Base-by-base conservation (phyloP, 2,113 vertebrate genomes). In the Plestiodon gilberti region DNA sequence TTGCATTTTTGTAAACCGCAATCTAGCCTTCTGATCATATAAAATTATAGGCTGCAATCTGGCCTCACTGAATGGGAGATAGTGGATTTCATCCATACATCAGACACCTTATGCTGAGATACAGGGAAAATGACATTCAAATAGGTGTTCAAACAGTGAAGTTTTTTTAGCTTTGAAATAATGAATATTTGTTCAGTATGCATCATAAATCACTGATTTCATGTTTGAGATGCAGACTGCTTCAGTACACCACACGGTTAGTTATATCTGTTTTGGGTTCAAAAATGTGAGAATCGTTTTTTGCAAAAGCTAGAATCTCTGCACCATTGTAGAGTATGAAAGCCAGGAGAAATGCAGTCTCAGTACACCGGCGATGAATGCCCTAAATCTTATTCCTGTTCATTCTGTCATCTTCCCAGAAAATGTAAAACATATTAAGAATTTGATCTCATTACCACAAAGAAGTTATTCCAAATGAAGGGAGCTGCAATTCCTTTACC, bases 251-350 rank as follows among this genome's bases (percentile, higher is more conserved):
- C 40, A 67, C 90, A 83, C 67, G 1, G 11, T 38, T 82, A 87
- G 87, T 85, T 35, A 48, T 57, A 30, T 48, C 1, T 5, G 77
- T 30, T 35, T 62, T 76, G 62, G 83, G 83, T 38, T 88, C 92
- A 88, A 17, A 95, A 95, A 95, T 96, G 94, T 96, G 94, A 93
- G 95, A 94, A 93, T 95, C 95, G 95, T 96, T 87, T 87, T 86
- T 81, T 73, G 2, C 76, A 87, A 90, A 90, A 91, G 92, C 89
- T 89, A 28, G 88, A 89, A 89, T 89, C 92, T 93, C 88, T 90
- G 89, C 86, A 91, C 86, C 89, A 93, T 89, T 89, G 83, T 82
- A 52, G 69, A 89, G 86, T 86, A 71, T 84, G 85, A 90, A 93
- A 88, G 87, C 84, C 30, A 70, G 87, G 89, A 92, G 89, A 90